phyloP scores from a whole-genome alignment of 2,888 invertebrate genomes.

The Xanthia togata region DNA sequence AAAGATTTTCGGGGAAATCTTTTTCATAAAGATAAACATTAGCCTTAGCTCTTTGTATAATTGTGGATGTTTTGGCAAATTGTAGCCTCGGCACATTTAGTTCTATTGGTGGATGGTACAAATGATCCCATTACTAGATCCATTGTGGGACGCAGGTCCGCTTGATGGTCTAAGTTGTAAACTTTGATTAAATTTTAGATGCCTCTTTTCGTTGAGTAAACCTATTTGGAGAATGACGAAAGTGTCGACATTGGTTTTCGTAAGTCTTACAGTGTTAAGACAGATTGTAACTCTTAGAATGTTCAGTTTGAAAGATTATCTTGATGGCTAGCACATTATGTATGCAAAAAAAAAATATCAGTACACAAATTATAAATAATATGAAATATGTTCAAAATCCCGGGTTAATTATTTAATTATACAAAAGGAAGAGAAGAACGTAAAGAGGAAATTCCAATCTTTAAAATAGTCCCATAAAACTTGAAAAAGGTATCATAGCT shows the following conservation, averaged over 20 bases:
- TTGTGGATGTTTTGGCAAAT: constrained; percentile 74
- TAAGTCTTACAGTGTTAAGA: not conserved
- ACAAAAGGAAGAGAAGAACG: not conserved
- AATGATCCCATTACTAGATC: constrained; percentile 79
- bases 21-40: constrained; percentile 73
- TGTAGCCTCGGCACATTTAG: constrained; percentile 72
- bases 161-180: constrained; percentile 67
- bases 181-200: constrained; percentile 54
- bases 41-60: constrained; percentile 63
- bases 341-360: no score
- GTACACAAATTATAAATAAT: not conserved
- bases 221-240: not conserved
- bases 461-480: constrained; percentile 25
- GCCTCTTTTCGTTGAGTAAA: constrained; percentile 25
- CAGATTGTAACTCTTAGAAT: not conserved
- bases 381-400: not conserved
- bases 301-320: not conserved
- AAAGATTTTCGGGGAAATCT: constrained; percentile 48
- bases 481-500: constrained; percentile 26
- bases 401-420: not conserved
- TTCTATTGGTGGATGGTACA: constrained; percentile 77
- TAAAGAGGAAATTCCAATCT: not conserved
- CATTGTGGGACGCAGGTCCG: constrained; percentile 75
- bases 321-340: no score
- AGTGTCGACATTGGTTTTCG: not conserved